Evolutionary conservation across 2,797 vertebrate genomes (phyloP).

Genomic region (Cynodonichthys magdalenae): DNA sequence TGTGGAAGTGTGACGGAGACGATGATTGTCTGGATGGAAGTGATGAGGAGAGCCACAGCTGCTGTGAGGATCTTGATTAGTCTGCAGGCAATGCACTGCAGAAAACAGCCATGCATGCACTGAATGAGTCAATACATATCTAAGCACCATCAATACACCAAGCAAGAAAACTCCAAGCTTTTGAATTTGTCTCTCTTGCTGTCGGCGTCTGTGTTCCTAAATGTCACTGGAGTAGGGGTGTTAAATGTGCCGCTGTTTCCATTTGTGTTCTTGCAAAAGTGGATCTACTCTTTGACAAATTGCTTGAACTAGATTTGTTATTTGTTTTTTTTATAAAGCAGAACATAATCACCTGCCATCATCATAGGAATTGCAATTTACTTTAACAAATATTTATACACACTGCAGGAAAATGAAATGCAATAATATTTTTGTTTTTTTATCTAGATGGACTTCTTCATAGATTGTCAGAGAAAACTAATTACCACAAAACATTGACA

Average conservation of each 20-base stretch:
- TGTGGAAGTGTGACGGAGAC: slow-evolving; percentile 96
- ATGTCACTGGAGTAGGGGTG: slow-evolving; percentile 47
- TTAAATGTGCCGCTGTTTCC: slow-evolving; percentile 25
- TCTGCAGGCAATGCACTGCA: slow-evolving; percentile 10
- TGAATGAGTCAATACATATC: neutral
- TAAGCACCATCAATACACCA: slow-evolving; percentile 1
- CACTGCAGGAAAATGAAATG: slow-evolving; percentile 43
- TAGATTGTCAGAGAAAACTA: slow-evolving; percentile 1
- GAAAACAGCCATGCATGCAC: slow-evolving; percentile 10
- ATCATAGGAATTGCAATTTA: slow-evolving; percentile 48
- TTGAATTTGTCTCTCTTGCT: slow-evolving; percentile 33
- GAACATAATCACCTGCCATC: slow-evolving; percentile 50
- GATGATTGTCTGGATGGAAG: slow-evolving; percentile 96
- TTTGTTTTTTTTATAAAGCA: slow-evolving; percentile 29
- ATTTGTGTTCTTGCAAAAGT: slow-evolving; percentile 18
- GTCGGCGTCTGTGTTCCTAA: slow-evolving; percentile 49
- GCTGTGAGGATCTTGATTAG: slow-evolving; percentile 84
- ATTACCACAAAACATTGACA: neutral
- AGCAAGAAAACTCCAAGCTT: slow-evolving; percentile 9
- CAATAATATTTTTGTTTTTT: slow-evolving; percentile 32
- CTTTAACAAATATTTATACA: slow-evolving; percentile 41
- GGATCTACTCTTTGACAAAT: slow-evolving; percentile 56
- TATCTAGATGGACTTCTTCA: slow-evolving; percentile 10
- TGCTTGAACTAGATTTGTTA: slow-evolving; percentile 53
- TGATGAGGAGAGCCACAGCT: slow-evolving; percentile 88